These are phyloP conservation scores for Sebastes dallii DNA, from an alignment of 2,797 vertebrate genomes.

Conservation along the genomic window DNA sequence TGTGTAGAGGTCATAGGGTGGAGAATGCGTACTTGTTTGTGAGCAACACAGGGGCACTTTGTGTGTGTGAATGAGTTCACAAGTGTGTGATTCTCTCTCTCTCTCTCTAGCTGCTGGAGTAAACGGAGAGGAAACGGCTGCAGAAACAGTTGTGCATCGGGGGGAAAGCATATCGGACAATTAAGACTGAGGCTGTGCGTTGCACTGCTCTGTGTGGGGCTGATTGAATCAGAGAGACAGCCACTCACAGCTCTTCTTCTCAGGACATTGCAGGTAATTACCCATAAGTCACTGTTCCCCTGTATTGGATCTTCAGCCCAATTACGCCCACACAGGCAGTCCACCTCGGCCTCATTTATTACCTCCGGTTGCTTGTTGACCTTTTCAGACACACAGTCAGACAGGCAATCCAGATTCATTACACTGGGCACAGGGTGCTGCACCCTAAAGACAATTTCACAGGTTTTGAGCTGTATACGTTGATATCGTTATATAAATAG, in stretches of 20 bases:
- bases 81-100: slow-evolving; percentile 27
- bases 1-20: neutral
- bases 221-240: slow-evolving; percentile 83
- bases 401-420: slow-evolving; percentile 63
- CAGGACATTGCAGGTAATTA: slow-evolving; percentile 87
- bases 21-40: slow-evolving; percentile 44
- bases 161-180: slow-evolving; percentile 83
- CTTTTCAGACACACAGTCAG: slow-evolving; percentile 74
- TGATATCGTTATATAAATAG: neutral
- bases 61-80: slow-evolving; percentile 49
- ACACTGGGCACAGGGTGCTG: slow-evolving; percentile 45
- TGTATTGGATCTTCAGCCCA: slow-evolving; percentile 81
- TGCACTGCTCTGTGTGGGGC: slow-evolving; percentile 78
- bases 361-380: slow-evolving; percentile 82
- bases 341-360: slow-evolving; percentile 75
- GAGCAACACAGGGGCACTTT: slow-evolving; percentile 47
- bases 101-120: slow-evolving; percentile 19
- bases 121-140: slow-evolving; percentile 62
- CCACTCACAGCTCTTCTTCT: slow-evolving; percentile 80
- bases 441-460: slow-evolving; percentile 23
- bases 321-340: slow-evolving; percentile 80
- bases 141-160: slow-evolving; percentile 62
- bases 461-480: neutral
- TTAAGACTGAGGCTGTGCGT: slow-evolving; percentile 80
- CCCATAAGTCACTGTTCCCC: slow-evolving; percentile 82